These are phyloP conservation scores for Drosophila setifemur DNA, from an alignment of 1,140 invertebrate genomes.

Conservation along the genomic window DNA sequence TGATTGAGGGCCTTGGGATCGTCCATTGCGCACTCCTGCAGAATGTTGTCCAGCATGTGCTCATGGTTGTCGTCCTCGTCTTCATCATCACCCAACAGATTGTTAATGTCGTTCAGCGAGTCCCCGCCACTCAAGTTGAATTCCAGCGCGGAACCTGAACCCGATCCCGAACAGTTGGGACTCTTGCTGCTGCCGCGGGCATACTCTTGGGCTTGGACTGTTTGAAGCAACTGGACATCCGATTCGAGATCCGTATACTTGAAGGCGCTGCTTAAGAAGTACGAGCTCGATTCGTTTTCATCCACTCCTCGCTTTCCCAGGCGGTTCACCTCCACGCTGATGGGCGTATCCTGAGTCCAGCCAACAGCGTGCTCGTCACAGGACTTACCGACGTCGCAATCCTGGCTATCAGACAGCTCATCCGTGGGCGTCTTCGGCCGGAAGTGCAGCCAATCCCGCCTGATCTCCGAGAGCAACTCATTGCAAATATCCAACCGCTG, in stretches of 20 bases:
- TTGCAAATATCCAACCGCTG: conserved; percentile 80
- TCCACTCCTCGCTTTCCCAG: conserved; percentile 47
- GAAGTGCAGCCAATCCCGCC: conserved; percentile 87
- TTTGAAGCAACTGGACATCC: conserved; percentile 72
- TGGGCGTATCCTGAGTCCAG: conserved; percentile 84
- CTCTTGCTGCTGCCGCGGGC: conserved; percentile 68
- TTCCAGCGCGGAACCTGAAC: conserved; percentile 61
- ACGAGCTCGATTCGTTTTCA: conserved; percentile 2
- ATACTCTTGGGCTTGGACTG: conserved; percentile 56
- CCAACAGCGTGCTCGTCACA: conserved; percentile 77
- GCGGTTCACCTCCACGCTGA: conserved; percentile 84
- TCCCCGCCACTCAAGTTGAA: conserved; percentile 78
- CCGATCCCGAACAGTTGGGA: conserved; percentile 56
- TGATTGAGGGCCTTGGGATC: conserved; percentile 79
- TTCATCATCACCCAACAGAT: conserved; percentile 71
- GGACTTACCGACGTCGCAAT: conserved; percentile 28
- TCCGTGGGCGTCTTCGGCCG: conserved; percentile 87
- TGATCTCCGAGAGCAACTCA: conserved; percentile 77
- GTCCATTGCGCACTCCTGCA: conserved; percentile 80
- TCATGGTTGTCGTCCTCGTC: conserved; percentile 66
- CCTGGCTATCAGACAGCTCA: conserved; percentile 61
- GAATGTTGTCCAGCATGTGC: conserved; percentile 81
- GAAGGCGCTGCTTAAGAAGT: conserved; percentile 70
- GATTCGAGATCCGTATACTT: conserved; percentile 77
- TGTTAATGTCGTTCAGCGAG: conserved; percentile 78